A percentile compares a stretch with the other conserved stretches of the same genome.
These are phyloP conservation scores for Piliocolobus tephrosceles DNA, from an alignment of 2,113 vertebrate genomes.

Conservation along the genomic window DNA sequence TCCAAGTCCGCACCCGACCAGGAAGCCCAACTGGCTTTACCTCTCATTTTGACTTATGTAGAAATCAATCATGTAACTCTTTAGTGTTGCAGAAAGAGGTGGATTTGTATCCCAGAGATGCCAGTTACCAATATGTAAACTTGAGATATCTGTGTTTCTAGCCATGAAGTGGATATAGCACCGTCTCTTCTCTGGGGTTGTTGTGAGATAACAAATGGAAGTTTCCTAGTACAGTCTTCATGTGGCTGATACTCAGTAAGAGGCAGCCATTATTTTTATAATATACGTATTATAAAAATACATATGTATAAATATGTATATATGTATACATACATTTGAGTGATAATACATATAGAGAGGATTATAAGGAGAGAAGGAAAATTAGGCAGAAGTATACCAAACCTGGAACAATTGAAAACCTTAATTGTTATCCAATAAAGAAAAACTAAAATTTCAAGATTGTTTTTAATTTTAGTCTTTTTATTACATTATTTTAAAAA, in stretches of 20 bases:
- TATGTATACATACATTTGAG: background rate
- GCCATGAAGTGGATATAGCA: too few species aligned
- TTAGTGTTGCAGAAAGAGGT: background rate
- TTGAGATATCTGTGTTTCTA: background rate
- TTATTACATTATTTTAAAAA: constrained; percentile 56
- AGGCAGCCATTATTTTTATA: background rate
- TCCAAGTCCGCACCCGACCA: too few species aligned
- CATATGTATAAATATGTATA: too few species aligned
- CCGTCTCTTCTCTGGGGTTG: background rate
- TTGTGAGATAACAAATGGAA: background rate
- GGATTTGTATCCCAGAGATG: background rate
- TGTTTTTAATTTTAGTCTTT: constrained; percentile 49
- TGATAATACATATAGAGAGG: background rate
- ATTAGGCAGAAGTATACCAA: constrained; percentile 64
- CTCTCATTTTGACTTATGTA: background rate
- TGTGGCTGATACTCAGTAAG: background rate
- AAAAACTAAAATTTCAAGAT: constrained; percentile 61
- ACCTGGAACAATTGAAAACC: constrained; percentile 55
- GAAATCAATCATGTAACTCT: background rate
- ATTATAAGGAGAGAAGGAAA: constrained; percentile 49
- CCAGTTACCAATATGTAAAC: background rate
- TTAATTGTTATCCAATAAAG: constrained; percentile 65
- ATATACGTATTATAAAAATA: background rate
- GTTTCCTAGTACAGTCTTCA: background rate
- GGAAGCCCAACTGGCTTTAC: too few species aligned